Percentiles rank a stretch among this genome's conserved stretches.
These are phyloP conservation scores for Hypomecis punctinalis DNA, from an alignment of 2,888 invertebrate genomes.

Conservation along the genomic window DNA sequence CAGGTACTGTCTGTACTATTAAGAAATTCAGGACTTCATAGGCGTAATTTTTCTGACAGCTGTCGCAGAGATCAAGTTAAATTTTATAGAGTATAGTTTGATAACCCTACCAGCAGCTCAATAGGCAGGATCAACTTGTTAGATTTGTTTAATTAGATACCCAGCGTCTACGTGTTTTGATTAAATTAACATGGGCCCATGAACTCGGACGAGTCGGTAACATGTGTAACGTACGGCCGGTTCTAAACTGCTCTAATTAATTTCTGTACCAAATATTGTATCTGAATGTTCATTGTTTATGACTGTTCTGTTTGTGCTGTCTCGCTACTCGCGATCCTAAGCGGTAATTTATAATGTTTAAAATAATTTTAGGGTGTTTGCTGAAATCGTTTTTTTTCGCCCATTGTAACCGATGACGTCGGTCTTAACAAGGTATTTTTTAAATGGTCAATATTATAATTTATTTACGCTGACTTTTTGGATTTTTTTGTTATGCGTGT, in stretches of 20 bases:
- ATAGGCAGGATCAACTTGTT: slow-evolving; percentile 48
- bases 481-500: too few relatives aligned
- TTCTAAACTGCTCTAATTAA: slow-evolving; percentile 36
- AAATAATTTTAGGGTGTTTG: too few relatives aligned
- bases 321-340: not conserved
- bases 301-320: slow-evolving; percentile 7
- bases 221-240: slow-evolving; percentile 36
- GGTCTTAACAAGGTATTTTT: too few relatives aligned
- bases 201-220: slow-evolving; percentile 33
- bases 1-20: too few relatives aligned
- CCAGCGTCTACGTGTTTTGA: slow-evolving; percentile 48
- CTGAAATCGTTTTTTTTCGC: too few relatives aligned
- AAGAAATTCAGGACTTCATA: too few relatives aligned
- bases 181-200: slow-evolving; percentile 42
- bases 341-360: not conserved
- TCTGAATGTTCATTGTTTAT: slow-evolving; percentile 28
- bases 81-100: too few relatives aligned
- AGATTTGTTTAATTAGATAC: slow-evolving; percentile 55
- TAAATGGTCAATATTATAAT: too few relatives aligned
- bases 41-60: too few relatives aligned
- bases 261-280: slow-evolving; percentile 31
- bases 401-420: too few relatives aligned
- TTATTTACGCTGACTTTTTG: too few relatives aligned
- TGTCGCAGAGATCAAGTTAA: too few relatives aligned
- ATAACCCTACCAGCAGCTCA: slow-evolving; percentile 26